phyloP scores from a whole-genome alignment of 2,888 invertebrate genomes.

The Choristoneura rosaceana region DNA sequence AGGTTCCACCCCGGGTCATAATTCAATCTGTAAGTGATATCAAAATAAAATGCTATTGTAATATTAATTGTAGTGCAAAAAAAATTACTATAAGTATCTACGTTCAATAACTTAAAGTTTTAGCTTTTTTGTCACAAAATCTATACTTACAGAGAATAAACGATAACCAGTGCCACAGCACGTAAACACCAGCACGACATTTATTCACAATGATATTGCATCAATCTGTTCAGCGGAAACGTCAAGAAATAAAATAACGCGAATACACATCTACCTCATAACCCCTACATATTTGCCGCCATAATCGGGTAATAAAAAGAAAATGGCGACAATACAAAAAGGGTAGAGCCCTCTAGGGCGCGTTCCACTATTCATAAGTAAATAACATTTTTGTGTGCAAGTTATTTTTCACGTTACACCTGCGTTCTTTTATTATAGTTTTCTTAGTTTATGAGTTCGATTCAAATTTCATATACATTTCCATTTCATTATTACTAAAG shows the following conservation, averaged over 20 bases:
- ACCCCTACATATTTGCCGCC: slow-evolving; percentile 36
- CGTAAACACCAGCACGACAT: background rate
- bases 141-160: background rate
- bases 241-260: slow-evolving; percentile 36
- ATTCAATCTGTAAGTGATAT: too few relatives aligned
- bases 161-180: background rate
- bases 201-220: slow-evolving; percentile 15
- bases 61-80: too few relatives aligned
- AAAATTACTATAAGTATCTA: too few relatives aligned
- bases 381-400: slow-evolving; percentile 48
- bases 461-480: too few relatives aligned
- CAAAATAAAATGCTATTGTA: background rate
- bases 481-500: too few relatives aligned
- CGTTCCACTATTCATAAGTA: slow-evolving; percentile 52
- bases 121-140: background rate
- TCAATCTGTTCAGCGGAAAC: slow-evolving; percentile 26
- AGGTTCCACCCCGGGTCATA: too few relatives aligned
- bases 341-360: slow-evolving; percentile 31
- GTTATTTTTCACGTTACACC: slow-evolving; percentile 40
- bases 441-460: slow-evolving; percentile 1
- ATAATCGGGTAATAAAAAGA: slow-evolving; percentile 42
- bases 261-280: slow-evolving; percentile 35
- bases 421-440: slow-evolving; percentile 32
- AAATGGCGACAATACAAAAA: slow-evolving; percentile 45
- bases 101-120: too few relatives aligned